A percentile compares a stretch with the other conserved stretches of the same genome.
Conservation (phyloP, 2,797 vertebrate species). For the Micromesistius poutassou region DNA sequence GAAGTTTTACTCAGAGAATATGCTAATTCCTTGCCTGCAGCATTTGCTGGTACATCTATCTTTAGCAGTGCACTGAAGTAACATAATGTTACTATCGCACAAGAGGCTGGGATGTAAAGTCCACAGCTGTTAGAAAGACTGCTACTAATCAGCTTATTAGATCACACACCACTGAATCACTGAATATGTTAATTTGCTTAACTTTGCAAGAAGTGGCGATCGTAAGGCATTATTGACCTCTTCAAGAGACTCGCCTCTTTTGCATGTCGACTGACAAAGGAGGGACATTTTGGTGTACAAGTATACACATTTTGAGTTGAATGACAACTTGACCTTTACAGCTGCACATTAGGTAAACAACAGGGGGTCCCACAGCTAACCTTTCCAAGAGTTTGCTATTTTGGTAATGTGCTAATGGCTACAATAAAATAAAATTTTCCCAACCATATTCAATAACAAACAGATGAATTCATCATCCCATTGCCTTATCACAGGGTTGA, state of each 20-base stretch:
- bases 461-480: constrained; percentile 16
- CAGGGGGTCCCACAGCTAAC: constrained; percentile 36
- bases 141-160: constrained; percentile 11
- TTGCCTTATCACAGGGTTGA: constrained; percentile 23
- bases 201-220: background rate
- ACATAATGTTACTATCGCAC: background rate
- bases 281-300: constrained; percentile 27
- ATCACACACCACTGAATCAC: constrained; percentile 4
- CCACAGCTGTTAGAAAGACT: constrained; percentile 12
- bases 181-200: constrained; percentile 36
- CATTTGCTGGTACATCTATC: background rate
- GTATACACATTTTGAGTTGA: constrained; percentile 39
- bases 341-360: constrained; percentile 43
- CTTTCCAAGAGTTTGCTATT: constrained; percentile 40
- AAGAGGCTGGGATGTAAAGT: background rate
- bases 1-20: background rate
- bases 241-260: constrained; percentile 37
- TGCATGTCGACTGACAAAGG: constrained; percentile 27
- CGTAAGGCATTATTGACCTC: constrained; percentile 29
- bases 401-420: constrained; percentile 32
- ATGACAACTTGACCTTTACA: constrained; percentile 55
- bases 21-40: background rate
- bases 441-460: constrained; percentile 21
- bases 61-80: constrained; percentile 3
- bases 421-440: constrained; percentile 19